These are phyloP conservation scores for Oxyruncus cristatus DNA, from an alignment of 2,113 vertebrate genomes.

Conservation along the genomic window DNA sequence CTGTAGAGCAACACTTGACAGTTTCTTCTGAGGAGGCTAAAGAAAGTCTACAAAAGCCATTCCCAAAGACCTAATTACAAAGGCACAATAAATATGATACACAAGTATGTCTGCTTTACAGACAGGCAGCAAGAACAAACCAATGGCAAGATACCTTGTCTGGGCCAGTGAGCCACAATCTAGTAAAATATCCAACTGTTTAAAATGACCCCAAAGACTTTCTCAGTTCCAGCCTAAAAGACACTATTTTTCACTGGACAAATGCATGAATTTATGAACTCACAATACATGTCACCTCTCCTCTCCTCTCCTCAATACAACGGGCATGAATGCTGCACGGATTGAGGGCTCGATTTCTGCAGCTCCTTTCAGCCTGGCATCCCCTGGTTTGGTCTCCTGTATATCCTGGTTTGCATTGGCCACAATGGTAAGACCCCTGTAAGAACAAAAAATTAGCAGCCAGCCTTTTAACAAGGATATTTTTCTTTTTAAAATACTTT, in stretches of 20 bases:
- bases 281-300: slow-evolving; percentile 86
- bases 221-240: not conserved
- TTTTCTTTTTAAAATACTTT: not conserved
- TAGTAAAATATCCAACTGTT: not conserved
- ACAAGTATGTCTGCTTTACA: not conserved
- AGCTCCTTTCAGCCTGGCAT: slow-evolving; percentile 80
- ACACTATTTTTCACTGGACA: not conserved
- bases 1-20: not conserved
- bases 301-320: slow-evolving; percentile 86
- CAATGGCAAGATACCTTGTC: not conserved
- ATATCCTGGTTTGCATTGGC: slow-evolving; percentile 86
- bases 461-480: not conserved
- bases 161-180: not conserved
- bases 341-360: slow-evolving; percentile 81
- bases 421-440: slow-evolving; percentile 92
- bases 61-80: not conserved
- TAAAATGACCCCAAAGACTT: not conserved
- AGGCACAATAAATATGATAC: not conserved
- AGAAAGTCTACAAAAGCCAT: not conserved
- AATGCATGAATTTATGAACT: slow-evolving; percentile 51
- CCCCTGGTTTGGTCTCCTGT: slow-evolving; percentile 86
- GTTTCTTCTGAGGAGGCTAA: not conserved
- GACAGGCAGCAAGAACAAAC: not conserved
- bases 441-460: not conserved
- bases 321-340: slow-evolving; percentile 86